Base-by-base conservation (phyloP, 1,140 invertebrate species). In the Drosophila pseudoobscura region DNA sequence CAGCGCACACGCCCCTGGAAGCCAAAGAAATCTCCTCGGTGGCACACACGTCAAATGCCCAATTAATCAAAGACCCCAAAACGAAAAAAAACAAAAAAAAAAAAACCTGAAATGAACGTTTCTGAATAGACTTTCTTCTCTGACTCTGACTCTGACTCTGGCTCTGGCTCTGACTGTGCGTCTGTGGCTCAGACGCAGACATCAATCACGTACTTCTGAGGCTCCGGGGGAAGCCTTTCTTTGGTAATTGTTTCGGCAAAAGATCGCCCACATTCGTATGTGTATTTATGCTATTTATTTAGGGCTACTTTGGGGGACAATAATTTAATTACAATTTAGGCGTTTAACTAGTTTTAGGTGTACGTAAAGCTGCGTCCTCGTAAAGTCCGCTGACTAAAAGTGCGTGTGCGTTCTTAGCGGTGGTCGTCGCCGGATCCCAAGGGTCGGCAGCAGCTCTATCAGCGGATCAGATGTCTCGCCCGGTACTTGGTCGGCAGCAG, bases 401-500 rank as follows among this genome's bases (percentile, higher is more conserved):
- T 75, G 62, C 62, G 66, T 35, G 31, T 35, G 31, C 31, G 43
- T 60, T 60, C 41, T 44, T 54, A 39, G 59, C 80, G 83, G 84
- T 88, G 84, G 79, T 87, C 58, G 31, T 72, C 68, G 55, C 55
- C 53, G 63, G 17, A 41, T 55, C 53, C n/a, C 45, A 24, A 15
- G n/a, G 41, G 43, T 26, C 24, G 20, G 26, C 54, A 55, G 56
- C 39, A 59, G 64, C 46, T 47, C 51, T 5, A 26, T 82, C 35
- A 87, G 50, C 75, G 83, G 39, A 88, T 79, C 15, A 88, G 55
- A 43, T 53, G 71, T 59, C 83, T 75, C 64, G 82, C 60, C 31
- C 85, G 79, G 58, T 83, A 90, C 43, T 85, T 90, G 17, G 89
- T 88, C 46, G 85, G 87, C 62, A 90, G 58, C 75, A 80, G 22